Evolutionary conservation across 64 coral and sea anemone species (phyloP).

Genomic region (Dendronephthya gigantea): DNA sequence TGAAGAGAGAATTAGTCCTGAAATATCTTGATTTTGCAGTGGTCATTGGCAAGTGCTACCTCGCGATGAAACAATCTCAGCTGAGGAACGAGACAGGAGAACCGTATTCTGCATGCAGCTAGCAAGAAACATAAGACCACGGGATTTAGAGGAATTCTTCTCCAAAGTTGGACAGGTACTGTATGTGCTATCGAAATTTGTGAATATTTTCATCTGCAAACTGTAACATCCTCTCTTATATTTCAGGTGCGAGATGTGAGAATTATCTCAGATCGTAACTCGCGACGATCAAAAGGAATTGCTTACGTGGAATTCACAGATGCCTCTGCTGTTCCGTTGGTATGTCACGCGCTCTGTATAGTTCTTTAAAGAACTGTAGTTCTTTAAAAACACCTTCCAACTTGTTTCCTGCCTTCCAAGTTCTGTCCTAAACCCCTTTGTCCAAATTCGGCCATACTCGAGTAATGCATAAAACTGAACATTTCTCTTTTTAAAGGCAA

Average conservation of each 20-base stretch:
- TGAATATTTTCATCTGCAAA: too few relatives aligned
- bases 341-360: constrained; percentile 1
- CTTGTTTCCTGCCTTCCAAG: too few relatives aligned
- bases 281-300: constrained; percentile 96
- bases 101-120: constrained; percentile 99
- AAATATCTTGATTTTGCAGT: neutral
- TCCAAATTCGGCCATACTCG: neutral
- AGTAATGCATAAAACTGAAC: neutral
- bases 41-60: constrained; percentile 29
- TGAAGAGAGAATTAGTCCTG: too few relatives aligned
- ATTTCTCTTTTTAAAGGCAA: constrained; percentile 41
- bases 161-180: constrained; percentile 96
- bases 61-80: constrained; percentile 59
- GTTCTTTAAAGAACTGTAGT: neutral
- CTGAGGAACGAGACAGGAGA: constrained; percentile 70
- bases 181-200: neutral
- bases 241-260: constrained; percentile 84
- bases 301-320: constrained; percentile 98
- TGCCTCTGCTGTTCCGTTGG: constrained; percentile 87
- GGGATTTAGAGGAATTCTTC: constrained; percentile 96
- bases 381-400: too few relatives aligned
- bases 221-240: too few relatives aligned
- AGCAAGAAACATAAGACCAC: constrained; percentile 90
- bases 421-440: neutral
- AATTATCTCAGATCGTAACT: constrained; percentile 96